Evolutionary conservation across 2,797 vertebrate species (phyloP), one percentile per base, ranked within the genome.

Genomic region (Lycodopsis pacificus): DNA sequence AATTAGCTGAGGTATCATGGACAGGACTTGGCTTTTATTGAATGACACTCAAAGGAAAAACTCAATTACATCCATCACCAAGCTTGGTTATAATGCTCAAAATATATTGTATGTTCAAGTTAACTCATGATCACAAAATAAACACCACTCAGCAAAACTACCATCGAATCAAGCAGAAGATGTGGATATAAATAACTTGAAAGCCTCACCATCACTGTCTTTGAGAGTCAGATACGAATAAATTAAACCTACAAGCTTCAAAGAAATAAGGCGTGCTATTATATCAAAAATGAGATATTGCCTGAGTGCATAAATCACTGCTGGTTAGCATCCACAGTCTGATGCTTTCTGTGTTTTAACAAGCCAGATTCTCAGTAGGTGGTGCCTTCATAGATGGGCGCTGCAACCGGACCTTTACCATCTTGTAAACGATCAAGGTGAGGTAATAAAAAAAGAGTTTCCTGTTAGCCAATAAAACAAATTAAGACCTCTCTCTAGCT

Each of bases 341-440:
- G 67, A 30, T 46, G 73, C 86, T 86, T 42, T 57, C 65, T 72
- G 71, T 42, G 38, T 19, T 81, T 93, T 92, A 92, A 95, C 79
- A 59, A 91, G 92, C 86, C 82, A 80, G 56, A 70, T 38, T 73
- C 91, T 90, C 92, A 58, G 88, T 84, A 81, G 93, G 94, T 78
- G 88, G 89, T 77, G 66, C 73, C 36, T 89, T 94, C 88, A 92
- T 90, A 74, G 87, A 89, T 80, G 86, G 79, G 65, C 77, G 34
- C 82, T 77, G 77, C 81, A 86, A 86, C 79, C 49, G 1, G 77
- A 84, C 78, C 76, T 93, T 93, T 91, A 94, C 74, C 63, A 8
- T 87, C 93, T 93, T 84, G 89, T 95, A 95, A 96, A 90, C 73
- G 84, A 94, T 94, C 86, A 94, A 95, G 89, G 91, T 70, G 61